A percentile compares a stretch with the other conserved stretches of the same genome.
Conservation (phyloP, 2,113 vertebrate species). For the Camelus dromedarius region DNA sequence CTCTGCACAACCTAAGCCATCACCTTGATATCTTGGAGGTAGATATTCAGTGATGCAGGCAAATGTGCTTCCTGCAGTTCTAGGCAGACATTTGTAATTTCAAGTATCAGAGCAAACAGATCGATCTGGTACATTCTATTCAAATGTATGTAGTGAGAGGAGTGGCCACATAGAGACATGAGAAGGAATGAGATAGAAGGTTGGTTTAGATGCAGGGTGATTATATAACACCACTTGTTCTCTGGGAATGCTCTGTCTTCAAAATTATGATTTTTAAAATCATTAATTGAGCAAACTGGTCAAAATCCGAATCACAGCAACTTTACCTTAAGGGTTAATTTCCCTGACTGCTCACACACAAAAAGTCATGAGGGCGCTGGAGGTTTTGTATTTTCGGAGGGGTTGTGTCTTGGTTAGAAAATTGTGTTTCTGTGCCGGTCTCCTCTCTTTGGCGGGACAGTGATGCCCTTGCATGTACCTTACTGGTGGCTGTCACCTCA, state of each 20-base stretch:
- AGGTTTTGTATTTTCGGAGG: neutral
- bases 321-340: neutral
- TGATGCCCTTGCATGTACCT: neutral
- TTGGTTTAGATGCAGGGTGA: neutral
- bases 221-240: neutral
- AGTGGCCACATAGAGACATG: neutral
- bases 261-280: neutral
- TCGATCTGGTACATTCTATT: neutral
- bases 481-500: fast-evolving
- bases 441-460: neutral
- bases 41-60: neutral
- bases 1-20: neutral
- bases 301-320: neutral
- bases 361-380: neutral
- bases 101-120: neutral
- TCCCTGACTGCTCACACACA: neutral
- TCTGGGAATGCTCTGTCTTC: neutral
- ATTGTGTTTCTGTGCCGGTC: neutral
- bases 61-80: neutral
- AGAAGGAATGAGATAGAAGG: neutral
- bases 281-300: neutral
- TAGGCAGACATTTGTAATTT: neutral
- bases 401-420: neutral
- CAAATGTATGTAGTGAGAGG: neutral
- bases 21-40: neutral